A percentile compares a stretch with the other conserved stretches of the same genome.
These are phyloP conservation scores for Montipora foliosa DNA, from an alignment of 64 coral and sea anemone genomes.

Conservation along the genomic window DNA sequence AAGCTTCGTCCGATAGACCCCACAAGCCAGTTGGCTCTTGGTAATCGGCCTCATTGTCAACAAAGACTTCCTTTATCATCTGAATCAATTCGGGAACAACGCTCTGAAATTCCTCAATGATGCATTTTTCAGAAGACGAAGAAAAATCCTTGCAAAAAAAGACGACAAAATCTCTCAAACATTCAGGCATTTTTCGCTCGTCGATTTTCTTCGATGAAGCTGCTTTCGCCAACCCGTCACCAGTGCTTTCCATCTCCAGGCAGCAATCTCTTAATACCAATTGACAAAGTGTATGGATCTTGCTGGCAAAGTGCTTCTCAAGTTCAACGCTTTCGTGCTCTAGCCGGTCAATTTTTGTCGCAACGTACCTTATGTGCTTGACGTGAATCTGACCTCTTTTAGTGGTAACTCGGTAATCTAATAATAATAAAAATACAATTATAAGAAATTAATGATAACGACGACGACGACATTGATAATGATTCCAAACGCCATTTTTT, in stretches of 20 bases:
- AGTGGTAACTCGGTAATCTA: neutral
- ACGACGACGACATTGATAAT: no score
- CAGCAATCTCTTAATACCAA: constrained; percentile 53
- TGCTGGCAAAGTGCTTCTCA: no score
- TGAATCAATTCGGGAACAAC: neutral
- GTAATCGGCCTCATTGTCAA: neutral
- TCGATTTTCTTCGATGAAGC: neutral
- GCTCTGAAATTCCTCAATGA: neutral
- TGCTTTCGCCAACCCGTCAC: neutral
- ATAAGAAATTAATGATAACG: no score
- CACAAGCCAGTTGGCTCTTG: neutral
- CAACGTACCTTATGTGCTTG: neutral
- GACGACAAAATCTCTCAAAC: no score
- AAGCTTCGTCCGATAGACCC: neutral
- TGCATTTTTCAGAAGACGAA: neutral
- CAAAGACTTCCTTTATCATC: neutral
- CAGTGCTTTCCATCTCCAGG: constrained; percentile 23
- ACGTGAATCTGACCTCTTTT: constrained; percentile 47
- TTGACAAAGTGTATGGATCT: neutral
- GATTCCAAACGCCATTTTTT: no score
- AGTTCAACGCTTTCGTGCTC: no score
- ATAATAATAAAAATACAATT: neutral
- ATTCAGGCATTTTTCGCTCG: neutral
- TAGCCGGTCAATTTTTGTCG: no score
- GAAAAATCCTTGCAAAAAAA: neutral